These are phyloP conservation scores for Rhinoderma darwinii DNA, from an alignment of 2,113 vertebrate genomes.

Conservation along the genomic window DNA sequence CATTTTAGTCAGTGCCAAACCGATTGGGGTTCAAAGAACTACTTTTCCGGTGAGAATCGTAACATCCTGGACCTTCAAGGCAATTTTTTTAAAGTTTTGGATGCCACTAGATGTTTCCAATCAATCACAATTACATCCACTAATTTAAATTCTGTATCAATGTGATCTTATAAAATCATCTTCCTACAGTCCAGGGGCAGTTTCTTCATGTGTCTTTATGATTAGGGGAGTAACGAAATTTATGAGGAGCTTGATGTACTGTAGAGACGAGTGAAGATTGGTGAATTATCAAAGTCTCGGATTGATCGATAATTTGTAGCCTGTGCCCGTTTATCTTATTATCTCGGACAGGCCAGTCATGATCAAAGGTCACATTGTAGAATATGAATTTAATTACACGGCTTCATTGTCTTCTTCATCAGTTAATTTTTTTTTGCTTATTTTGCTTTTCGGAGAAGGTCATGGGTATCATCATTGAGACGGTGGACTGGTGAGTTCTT, in stretches of 20 bases:
- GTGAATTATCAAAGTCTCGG: not conserved
- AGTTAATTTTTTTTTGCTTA: slow-evolving; percentile 23
- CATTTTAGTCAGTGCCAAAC: too few relatives aligned
- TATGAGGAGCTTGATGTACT: slow-evolving; percentile 1
- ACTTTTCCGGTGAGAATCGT: too few relatives aligned
- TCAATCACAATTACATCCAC: too few relatives aligned
- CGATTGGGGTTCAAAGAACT: too few relatives aligned
- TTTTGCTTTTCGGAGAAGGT: slow-evolving; percentile 13
- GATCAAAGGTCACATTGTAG: slow-evolving; percentile 42
- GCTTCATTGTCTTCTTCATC: slow-evolving; percentile 40
- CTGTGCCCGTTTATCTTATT: slow-evolving; percentile 25
- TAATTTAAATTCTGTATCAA: too few relatives aligned
- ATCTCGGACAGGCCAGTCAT: not conserved
- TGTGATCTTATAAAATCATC: too few relatives aligned
- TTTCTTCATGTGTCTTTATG: not conserved
- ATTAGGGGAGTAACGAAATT: not conserved
- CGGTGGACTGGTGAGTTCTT: slow-evolving; percentile 1
- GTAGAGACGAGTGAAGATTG: not conserved
- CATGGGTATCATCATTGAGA: not conserved
- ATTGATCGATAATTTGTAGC: slow-evolving; percentile 6
- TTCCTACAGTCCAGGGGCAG: not conserved
- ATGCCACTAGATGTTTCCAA: too few relatives aligned
- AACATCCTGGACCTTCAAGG: too few relatives aligned
- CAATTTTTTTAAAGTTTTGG: too few relatives aligned
- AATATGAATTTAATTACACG: slow-evolving; percentile 36